phyloP scores from a whole-genome alignment of 1,140 invertebrate species.

The Galleria mellonella region DNA sequence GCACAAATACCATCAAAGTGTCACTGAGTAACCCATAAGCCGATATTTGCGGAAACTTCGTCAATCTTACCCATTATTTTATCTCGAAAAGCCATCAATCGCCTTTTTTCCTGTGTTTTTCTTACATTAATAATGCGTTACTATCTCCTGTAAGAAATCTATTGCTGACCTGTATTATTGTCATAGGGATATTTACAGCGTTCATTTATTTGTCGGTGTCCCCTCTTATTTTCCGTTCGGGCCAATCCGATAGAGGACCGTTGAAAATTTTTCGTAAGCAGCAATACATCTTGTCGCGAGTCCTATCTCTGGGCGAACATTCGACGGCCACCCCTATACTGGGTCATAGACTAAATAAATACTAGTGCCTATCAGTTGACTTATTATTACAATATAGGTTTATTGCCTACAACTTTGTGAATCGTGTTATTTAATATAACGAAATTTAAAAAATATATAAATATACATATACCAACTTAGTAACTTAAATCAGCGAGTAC shows the following conservation, averaged over 20 bases:
- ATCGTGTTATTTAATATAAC: no score
- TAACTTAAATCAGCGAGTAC: no score
- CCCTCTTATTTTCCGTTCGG: conserved; percentile 71
- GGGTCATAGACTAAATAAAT: conserved; percentile 37
- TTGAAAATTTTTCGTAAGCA: conserved; percentile 73
- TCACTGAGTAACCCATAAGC: no score
- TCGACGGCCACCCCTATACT: conserved; percentile 58
- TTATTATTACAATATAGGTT: no score
- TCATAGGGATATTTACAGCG: conserved; percentile 69
- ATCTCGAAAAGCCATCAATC: conserved; percentile 40
- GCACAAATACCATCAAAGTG: conserved; percentile 1
- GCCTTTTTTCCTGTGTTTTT: conserved; percentile 63
- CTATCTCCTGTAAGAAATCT: conserved; percentile 63
- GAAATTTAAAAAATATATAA: no score
- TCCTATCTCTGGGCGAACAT: conserved; percentile 66
- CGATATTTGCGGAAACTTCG: conserved; percentile 17
- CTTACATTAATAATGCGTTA: conserved; percentile 60
- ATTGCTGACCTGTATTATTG: conserved; percentile 73
- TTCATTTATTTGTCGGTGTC: conserved; percentile 67
- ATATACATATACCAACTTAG: no score
- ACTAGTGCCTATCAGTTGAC: background rate
- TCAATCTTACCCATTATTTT: conserved; percentile 32
- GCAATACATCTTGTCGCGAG: conserved; percentile 66
- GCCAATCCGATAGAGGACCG: conserved; percentile 67
- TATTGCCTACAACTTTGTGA: no score